Evolutionary conservation across 2,888 invertebrate species (phyloP), one percentile per base, ranked within the genome.

Genomic region (Proisotoma minuta): DNA sequence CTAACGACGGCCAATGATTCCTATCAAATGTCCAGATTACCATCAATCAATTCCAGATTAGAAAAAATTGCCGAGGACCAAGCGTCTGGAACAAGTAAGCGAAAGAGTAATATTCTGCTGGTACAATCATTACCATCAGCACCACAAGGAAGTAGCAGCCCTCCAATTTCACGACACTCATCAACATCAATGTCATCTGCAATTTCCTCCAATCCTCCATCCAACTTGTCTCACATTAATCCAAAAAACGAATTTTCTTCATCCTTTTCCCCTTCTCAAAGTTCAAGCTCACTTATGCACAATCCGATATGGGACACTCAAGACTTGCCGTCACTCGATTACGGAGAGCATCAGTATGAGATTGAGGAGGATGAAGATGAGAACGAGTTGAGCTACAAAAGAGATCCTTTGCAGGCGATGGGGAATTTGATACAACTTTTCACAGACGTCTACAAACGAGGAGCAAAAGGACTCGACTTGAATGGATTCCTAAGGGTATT

Each of bases 341-440:
- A 15, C 34, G 47, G 39, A 39, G 43, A 59, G 20, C 57, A 60
- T 20, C 40, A 56, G 22, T 62, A 53, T 40, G 20, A 26, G n/a
- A 27, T n/a, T 27, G 52, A 48, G 24, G 64, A 67, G 34, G 64
- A 65, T 48, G 49, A 53, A 20, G 53, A 43, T 23, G 63, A 56
- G 28, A 63, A 43, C 26, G 63, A 56, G 24, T 53, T 43, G 20
- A 54, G 59, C 18, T 27, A 62, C 20, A 34, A 62, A 49, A 57
- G 40, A 22, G 57, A 57, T 18, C 58, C 58, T 8, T 27, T 49
- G 2, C 27, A 59, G 51, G 62, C 66, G 34, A 59, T 73, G 51
- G 66, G 68, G 22, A 63, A 71, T 34, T 60, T 73, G 10, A 60
- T 73, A 51, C 63, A 70, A 47, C 60, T 72, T 2, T 71, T 70